A percentile compares a stretch with the other conserved stretches of the same genome.
These are phyloP conservation scores for Cephalotes varians DNA, from an alignment of 2,888 invertebrate species.

Conservation along the genomic window DNA sequence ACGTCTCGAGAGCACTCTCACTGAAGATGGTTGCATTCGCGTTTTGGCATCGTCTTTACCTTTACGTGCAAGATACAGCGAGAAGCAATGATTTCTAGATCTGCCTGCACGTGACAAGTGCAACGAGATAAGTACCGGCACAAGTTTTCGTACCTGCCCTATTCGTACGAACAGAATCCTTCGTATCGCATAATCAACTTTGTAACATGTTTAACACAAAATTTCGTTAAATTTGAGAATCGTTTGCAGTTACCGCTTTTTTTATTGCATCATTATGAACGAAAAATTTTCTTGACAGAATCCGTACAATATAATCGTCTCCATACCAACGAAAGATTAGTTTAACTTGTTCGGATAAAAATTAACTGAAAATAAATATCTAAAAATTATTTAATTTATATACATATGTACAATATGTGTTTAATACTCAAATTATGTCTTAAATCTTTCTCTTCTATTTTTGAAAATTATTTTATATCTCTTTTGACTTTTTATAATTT, in stretches of 20 bases:
- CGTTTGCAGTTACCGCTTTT: background rate
- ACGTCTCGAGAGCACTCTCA: conserved; percentile 67
- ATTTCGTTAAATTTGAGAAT: background rate
- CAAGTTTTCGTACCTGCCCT: conserved; percentile 31
- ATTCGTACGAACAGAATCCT: background rate
- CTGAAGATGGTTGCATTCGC: conserved; percentile 63
- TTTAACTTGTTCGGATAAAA: background rate
- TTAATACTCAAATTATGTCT: background rate
- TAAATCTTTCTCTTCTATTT: background rate
- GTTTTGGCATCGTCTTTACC: conserved; percentile 55
- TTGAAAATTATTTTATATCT: background rate
- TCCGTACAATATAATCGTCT: background rate
- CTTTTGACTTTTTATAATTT: background rate
- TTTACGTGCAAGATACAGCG: conserved; percentile 44
- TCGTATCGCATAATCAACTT: conserved; percentile 9
- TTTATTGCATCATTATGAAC: background rate
- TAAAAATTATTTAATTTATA: background rate
- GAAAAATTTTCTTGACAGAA: background rate
- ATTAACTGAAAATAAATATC: background rate
- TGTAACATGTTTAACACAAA: background rate
- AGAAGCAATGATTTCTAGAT: conserved; percentile 45
- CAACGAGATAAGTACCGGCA: conserved; percentile 40
- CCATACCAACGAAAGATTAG: background rate
- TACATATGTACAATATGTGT: too few species aligned
- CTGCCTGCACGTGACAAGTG: conserved; percentile 62